Conservation (phyloP, 2,888 invertebrate genomes). For the Dasypolia templi region DNA sequence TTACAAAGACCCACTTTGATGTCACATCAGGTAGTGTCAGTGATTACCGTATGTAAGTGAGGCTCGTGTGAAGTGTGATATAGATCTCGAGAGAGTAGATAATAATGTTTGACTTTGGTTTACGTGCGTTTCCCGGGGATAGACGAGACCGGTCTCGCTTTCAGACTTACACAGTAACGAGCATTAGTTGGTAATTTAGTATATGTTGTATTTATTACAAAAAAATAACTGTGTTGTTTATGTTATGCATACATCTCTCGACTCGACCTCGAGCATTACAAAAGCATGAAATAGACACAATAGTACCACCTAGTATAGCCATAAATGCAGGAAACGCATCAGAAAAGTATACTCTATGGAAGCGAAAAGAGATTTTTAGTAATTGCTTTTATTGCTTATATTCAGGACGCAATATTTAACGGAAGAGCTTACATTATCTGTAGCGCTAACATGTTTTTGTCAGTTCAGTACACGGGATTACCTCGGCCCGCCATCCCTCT, state of each 20-base stretch:
- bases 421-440: background rate
- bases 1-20: too few relatives aligned
- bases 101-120: slow-evolving; percentile 56
- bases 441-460: slow-evolving; percentile 57
- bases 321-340: background rate
- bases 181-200: background rate
- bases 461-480: slow-evolving; percentile 72
- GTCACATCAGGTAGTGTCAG: too few relatives aligned
- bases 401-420: background rate
- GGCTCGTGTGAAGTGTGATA: too few relatives aligned
- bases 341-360: background rate
- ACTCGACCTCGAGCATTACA: too few relatives aligned
- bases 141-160: slow-evolving; percentile 68
- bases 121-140: slow-evolving; percentile 57
- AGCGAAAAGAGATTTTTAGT: too few relatives aligned
- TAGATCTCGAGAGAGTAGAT: too few relatives aligned
- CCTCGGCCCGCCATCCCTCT: slow-evolving; percentile 65
- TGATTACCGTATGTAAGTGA: too few relatives aligned
- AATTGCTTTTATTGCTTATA: too few relatives aligned
- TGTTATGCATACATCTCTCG: background rate
- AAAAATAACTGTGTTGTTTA: background rate
- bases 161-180: background rate
- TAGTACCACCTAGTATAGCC: too few relatives aligned
- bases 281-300: background rate
- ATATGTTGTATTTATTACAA: background rate